phyloP scores from a whole-genome alignment of 1,140 invertebrate genomes.

The Euura lappo region DNA sequence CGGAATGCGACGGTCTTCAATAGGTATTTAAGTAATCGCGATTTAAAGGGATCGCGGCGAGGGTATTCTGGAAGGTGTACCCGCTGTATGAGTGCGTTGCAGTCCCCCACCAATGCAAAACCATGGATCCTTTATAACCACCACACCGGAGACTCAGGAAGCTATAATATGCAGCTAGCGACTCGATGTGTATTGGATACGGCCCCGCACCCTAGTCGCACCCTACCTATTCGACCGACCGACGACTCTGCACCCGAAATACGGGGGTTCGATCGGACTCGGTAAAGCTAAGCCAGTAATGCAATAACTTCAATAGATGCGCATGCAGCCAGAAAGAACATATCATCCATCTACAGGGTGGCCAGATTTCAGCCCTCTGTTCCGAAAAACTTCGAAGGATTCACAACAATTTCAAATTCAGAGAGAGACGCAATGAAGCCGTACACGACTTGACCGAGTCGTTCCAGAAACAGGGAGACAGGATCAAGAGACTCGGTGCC shows the following conservation, averaged over 20 bases:
- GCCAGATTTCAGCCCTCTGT: neutral
- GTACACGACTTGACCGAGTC: too few relatives aligned
- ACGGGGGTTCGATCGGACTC: conserved; percentile 29
- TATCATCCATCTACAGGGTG: conserved; percentile 26
- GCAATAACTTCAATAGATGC: conserved; percentile 58
- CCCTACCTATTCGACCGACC: neutral
- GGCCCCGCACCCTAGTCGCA: conserved; percentile 13
- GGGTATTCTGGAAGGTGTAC: conserved; percentile 5
- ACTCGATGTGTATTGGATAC: conserved; percentile 48
- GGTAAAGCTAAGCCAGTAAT: conserved; percentile 58
- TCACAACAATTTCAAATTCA: too few relatives aligned
- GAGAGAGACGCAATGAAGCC: too few relatives aligned
- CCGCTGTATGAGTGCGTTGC: neutral
- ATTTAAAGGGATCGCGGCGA: conserved; percentile 4
- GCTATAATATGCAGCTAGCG: conserved; percentile 40
- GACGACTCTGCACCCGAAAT: conserved; percentile 5
- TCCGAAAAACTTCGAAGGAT: too few relatives aligned
- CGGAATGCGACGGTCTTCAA: neutral
- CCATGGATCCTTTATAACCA: neutral
- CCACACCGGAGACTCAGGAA: neutral
- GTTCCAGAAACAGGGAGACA: too few relatives aligned
- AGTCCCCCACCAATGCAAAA: neutral
- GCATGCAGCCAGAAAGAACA: conserved; percentile 54
- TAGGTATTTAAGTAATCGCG: conserved; percentile 5
- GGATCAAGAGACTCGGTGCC: too few relatives aligned